Evolutionary conservation across 1,140 invertebrate genomes (phyloP).

Genomic region (Maniola jurtina): DNA sequence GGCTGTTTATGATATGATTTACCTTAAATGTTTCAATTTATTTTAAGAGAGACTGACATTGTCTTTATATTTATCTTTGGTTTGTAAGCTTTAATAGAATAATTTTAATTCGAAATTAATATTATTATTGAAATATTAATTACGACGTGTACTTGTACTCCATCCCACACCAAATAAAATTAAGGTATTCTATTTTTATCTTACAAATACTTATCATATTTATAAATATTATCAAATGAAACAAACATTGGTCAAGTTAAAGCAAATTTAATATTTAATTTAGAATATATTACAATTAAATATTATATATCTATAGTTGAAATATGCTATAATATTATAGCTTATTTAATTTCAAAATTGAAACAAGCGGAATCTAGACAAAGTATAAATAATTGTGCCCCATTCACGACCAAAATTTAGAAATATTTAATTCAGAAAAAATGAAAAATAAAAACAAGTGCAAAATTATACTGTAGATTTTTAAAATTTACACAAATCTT

Average conservation of each 20-base stretch:
- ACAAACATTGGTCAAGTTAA: no score
- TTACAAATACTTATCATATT: no score
- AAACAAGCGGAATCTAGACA: no score
- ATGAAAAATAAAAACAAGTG: neutral
- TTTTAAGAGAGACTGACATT: conserved; percentile 4
- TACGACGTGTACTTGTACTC: neutral
- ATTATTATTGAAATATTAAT: conserved; percentile 8
- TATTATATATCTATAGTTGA: no score
- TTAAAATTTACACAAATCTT: conserved; percentile 4
- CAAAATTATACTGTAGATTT: conserved; percentile 26
- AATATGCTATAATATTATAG: no score
- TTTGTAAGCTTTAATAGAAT: conserved; percentile 6
- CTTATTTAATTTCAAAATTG: no score
- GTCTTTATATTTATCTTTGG: conserved; percentile 8
- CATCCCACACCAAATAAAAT: neutral
- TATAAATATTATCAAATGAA: no score
- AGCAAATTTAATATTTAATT: no score
- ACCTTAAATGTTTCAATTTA: neutral
- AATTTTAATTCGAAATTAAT: conserved; percentile 16
- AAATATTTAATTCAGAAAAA: neutral
- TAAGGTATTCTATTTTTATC: neutral
- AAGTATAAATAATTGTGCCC: no score
- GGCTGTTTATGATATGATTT: neutral
- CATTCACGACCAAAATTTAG: conserved; percentile 5
- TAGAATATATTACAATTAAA: no score